Evolutionary conservation across 2,113 vertebrate species (phyloP), one percentile per base, ranked within the genome.

Genomic region (Syngnathus scovelli): DNA sequence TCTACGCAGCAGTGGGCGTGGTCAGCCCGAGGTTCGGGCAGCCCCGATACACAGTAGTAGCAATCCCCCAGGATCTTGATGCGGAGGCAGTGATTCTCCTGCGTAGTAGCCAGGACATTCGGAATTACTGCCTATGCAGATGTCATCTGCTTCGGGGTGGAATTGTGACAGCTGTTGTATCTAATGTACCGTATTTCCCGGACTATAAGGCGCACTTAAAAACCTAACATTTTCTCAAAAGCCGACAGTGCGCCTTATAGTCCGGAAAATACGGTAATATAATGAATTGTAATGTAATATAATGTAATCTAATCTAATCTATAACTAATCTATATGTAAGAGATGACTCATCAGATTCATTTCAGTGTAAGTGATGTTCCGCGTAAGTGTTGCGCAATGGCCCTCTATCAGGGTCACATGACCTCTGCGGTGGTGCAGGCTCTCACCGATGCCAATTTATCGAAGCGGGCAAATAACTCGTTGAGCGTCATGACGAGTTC

Each of bases 401-500:
- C 54, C 12, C 21, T 69, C 65, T 55, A 7, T 23, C 39, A 44
- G 19, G 12, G 21, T 62, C 39, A n/a, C 48, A 8, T 19, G 48
- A 51, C 18, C 19, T 51, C 7, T 9, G 19, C 37, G 11, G 46
- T n/a, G 61, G 27, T 33, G 61, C 52, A 36, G 33, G 27, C 3
- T 66, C 95, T 94, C 88, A 98, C 96, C 72, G 93, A 94, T 7
- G 96, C 96, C 86, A 98, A 87, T 85, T 98, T 98, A 91, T 98
- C 96, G 39, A 98, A 98, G 79, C 96, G 95, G 36, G 95, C 96
- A 0, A 98, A 98, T 78, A 98, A 93, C 85, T 98, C 96, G 0
- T 98, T 98, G 79, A 98, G 92, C 0, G 95, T 98, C 96, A 98
- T 98, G 78, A 98, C 96, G 85, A 98, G 88, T 86, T 98, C 96